These are phyloP conservation scores for Nemotelus nigrinus DNA, from an alignment of 2,888 invertebrate genomes.

Conservation along the genomic window DNA sequence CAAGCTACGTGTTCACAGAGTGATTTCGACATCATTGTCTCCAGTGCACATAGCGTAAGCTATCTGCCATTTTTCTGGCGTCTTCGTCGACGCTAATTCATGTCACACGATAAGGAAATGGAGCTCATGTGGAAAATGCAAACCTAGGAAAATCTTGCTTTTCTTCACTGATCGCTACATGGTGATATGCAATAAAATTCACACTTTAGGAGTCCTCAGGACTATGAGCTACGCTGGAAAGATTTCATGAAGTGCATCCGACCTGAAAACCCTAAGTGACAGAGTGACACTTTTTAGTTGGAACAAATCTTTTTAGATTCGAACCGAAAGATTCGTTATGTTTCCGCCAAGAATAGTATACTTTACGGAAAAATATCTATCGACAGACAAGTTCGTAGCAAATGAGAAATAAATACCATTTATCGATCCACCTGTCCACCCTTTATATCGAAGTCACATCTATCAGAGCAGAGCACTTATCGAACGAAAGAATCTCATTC, in stretches of 20 bases:
- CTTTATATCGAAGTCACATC: too few species aligned
- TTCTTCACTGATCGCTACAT: neutral
- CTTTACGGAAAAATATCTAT: too few species aligned
- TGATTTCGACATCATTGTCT: neutral
- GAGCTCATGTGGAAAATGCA: too few species aligned
- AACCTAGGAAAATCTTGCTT: too few species aligned
- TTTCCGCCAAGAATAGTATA: too few species aligned
- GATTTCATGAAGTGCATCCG: neutral
- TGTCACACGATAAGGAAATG: neutral
- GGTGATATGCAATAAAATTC: conserved; percentile 9
- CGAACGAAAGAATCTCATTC: too few species aligned
- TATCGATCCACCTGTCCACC: too few species aligned
- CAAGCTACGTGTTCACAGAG: neutral
- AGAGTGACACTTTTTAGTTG: neutral
- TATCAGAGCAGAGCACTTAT: too few species aligned
- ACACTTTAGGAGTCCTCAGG: conserved; percentile 3
- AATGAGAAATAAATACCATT: too few species aligned
- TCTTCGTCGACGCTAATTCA: neutral
- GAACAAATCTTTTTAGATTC: too few species aligned
- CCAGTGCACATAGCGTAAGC: neutral
- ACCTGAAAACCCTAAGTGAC: conserved; percentile 16
- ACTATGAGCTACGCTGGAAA: neutral
- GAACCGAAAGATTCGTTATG: too few species aligned
- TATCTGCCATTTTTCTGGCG: conserved; percentile 25
- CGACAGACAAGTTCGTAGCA: too few species aligned